These are phyloP conservation scores for Dysdera silvatica DNA, from an alignment of 1,140 invertebrate genomes.

Conservation along the genomic window DNA sequence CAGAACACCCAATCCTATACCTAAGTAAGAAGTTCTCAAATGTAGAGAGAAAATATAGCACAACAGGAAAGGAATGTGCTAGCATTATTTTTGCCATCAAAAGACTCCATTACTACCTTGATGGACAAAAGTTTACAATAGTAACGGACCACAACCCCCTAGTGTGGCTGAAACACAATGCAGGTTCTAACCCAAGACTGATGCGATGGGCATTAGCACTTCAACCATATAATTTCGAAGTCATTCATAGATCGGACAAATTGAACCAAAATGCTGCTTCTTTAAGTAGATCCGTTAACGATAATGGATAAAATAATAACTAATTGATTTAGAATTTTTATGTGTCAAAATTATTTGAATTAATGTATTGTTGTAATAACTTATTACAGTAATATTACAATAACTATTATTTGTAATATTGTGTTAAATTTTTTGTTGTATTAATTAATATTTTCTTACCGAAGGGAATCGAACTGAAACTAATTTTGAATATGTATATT, in stretches of 20 bases:
- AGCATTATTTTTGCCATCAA: conserved; percentile 39
- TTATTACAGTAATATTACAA: no score
- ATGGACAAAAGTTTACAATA: neutral
- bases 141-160: neutral
- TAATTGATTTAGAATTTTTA: no score
- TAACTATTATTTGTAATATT: no score
- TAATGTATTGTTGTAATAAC: no score
- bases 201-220: neutral
- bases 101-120: conserved; percentile 2
- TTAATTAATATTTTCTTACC: no score
- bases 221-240: neutral
- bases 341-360: no score
- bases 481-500: no score
- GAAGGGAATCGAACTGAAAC: no score
- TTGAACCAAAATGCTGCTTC: neutral
- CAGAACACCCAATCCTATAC: neutral
- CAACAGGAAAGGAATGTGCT: conserved; percentile 48
- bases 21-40: conserved; percentile 41
- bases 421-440: no score
- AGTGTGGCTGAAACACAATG: neutral
- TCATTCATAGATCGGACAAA: neutral
- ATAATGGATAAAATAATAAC: no score
- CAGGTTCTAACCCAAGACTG: neutral
- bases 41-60: conserved; percentile 45
- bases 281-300: neutral